Percentiles rank a stretch among this genome's conserved stretches.
These are phyloP conservation scores for Aplysina aerophoba DNA, from an alignment of 37 sponge, comb jelly and placozoan genomes.

Conservation along the genomic window DNA sequence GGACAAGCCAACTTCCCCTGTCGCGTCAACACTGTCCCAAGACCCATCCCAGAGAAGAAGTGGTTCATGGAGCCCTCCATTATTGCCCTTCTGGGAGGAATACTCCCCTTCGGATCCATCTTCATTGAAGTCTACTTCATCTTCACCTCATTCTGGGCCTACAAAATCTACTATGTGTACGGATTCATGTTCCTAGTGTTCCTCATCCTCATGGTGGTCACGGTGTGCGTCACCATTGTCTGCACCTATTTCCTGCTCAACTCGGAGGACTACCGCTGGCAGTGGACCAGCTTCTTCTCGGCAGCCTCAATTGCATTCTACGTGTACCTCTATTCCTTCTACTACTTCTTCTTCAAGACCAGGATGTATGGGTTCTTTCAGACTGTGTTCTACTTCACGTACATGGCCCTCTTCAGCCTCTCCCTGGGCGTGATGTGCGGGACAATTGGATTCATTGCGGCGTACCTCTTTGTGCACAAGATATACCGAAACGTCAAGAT, in stretches of 20 bases:
- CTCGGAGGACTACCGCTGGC: slow-evolving; percentile 95
- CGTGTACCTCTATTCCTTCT: slow-evolving; percentile 89
- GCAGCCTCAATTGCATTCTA: slow-evolving; percentile 91
- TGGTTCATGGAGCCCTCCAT: slow-evolving; percentile 95
- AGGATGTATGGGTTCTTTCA: slow-evolving; percentile 97
- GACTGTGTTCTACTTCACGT: slow-evolving; percentile 92
- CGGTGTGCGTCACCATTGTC: slow-evolving; percentile 93
- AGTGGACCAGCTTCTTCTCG: slow-evolving; percentile 95
- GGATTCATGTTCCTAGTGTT: slow-evolving; percentile 97
- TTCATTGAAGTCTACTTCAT: slow-evolving; percentile 98
- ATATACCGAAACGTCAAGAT: slow-evolving; percentile 90
- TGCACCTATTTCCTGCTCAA: slow-evolving; percentile 93
- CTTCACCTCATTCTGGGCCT: slow-evolving; percentile 98
- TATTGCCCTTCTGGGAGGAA: slow-evolving; percentile 84
- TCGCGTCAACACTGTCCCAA: slow-evolving; percentile 87
- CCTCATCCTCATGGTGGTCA: slow-evolving; percentile 82
- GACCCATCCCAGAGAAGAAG: slow-evolving; percentile 96
- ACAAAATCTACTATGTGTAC: slow-evolving; percentile 98
- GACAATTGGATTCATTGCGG: slow-evolving; percentile 76
- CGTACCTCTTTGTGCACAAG: slow-evolving; percentile 78
- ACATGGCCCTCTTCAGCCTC: slow-evolving; percentile 88
- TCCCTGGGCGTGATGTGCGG: slow-evolving; percentile 85
- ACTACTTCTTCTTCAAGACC: slow-evolving; percentile 97
- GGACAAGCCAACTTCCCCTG: slow-evolving; percentile 80
- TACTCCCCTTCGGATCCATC: slow-evolving; percentile 95